phyloP scores from a whole-genome alignment of 2,113 vertebrate species.

The Benitochromis conjunctus region DNA sequence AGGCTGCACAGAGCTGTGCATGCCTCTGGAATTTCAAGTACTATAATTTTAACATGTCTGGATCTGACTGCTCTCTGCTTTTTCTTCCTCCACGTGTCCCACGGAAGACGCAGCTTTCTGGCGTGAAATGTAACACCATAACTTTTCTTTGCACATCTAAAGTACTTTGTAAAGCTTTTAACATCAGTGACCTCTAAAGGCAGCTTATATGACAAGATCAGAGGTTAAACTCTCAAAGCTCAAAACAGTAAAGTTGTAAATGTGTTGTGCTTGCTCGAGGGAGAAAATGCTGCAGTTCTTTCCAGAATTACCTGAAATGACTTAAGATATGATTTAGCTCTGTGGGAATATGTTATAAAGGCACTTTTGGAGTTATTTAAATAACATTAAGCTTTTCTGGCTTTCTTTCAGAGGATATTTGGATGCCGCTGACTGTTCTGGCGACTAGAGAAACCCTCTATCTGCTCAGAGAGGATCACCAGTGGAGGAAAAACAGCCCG shows the following conservation, averaged over 20 bases:
- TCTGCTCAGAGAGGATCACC: slow-evolving; percentile 74
- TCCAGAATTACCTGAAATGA: background rate
- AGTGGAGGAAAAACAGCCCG: slow-evolving; percentile 61
- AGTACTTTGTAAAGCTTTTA: background rate
- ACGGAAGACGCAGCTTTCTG: background rate
- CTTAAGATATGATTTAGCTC: background rate
- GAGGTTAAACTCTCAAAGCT: background rate
- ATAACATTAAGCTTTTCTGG: background rate
- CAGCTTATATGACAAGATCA: background rate
- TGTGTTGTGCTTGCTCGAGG: background rate
- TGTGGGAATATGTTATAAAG: background rate
- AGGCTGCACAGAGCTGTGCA: slow-evolving; percentile 23
- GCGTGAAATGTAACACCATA: background rate
- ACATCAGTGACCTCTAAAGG: background rate
- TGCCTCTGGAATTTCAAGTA: slow-evolving; percentile 35
- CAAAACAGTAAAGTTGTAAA: background rate
- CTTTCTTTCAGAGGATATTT: slow-evolving; percentile 43
- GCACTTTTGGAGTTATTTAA: background rate
- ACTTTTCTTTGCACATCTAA: background rate
- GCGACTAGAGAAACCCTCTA: slow-evolving; percentile 72
- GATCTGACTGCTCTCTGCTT: slow-evolving; percentile 22
- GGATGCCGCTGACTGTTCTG: slow-evolving; percentile 68
- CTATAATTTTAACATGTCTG: slow-evolving; percentile 15
- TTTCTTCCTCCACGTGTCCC: background rate
- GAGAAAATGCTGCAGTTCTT: background rate